These are phyloP conservation scores for Crambe crambe DNA, from an alignment of 37 sponge, comb jelly and placozoan species.

Conservation along the genomic window DNA sequence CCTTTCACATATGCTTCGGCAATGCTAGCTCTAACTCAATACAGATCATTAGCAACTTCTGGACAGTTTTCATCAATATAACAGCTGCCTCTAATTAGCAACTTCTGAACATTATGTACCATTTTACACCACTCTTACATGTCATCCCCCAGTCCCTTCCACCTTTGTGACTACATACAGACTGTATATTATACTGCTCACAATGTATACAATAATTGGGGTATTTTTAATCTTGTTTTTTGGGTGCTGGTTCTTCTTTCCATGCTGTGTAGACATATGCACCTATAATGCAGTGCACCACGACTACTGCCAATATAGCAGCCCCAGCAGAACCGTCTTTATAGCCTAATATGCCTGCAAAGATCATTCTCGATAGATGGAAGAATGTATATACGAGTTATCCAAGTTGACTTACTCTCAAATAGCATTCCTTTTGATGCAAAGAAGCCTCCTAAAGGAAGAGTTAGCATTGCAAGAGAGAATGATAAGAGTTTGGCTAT, in stretches of 20 bases:
- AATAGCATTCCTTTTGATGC: constrained; percentile 43
- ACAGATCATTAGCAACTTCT: neutral
- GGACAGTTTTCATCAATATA: neutral
- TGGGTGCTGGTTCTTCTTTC: constrained; percentile 52
- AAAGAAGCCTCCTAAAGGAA: constrained; percentile 67
- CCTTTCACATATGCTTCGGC: constrained; percentile 44
- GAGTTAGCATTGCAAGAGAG: constrained; percentile 52
- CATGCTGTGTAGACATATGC: constrained; percentile 68
- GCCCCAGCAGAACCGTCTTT: constrained; percentile 52
- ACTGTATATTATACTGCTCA: too few relatives aligned
- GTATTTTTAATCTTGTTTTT: constrained; percentile 5
- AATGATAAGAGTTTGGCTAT: constrained; percentile 41
- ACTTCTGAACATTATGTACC: too few relatives aligned
- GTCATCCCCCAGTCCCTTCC: too few relatives aligned
- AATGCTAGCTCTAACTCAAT: constrained; percentile 58
- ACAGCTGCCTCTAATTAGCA: too few relatives aligned
- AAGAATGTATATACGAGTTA: too few relatives aligned
- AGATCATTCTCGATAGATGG: neutral
- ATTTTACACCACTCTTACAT: too few relatives aligned
- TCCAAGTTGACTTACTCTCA: constrained; percentile 73
- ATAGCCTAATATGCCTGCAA: constrained; percentile 53
- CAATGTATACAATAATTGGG: neutral
- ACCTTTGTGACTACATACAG: too few relatives aligned
- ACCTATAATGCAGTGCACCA: constrained; percentile 71
- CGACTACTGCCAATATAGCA: constrained; percentile 60